Conservation (phyloP, 2,797 vertebrate genomes). For the Pterois miles region DNA sequence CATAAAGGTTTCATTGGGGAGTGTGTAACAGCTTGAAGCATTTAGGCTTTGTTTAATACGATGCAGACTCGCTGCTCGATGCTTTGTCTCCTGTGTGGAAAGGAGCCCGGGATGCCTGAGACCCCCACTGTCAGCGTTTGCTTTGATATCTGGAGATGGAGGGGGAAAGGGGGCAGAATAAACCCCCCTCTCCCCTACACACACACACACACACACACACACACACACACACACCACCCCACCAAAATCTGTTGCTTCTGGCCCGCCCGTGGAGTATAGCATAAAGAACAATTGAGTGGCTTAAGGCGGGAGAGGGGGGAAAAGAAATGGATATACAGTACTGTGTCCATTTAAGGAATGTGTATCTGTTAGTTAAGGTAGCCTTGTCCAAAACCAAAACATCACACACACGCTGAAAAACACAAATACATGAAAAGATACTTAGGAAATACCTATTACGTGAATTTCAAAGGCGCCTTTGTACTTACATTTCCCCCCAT, state of each 20-base stretch:
- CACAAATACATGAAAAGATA: background rate
- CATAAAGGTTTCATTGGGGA: constrained; percentile 86
- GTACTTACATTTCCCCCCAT: background rate
- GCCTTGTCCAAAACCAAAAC: background rate
- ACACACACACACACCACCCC: background rate
- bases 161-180: constrained; percentile 68
- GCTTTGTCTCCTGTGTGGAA: constrained; percentile 79
- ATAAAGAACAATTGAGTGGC: too few species aligned
- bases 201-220: constrained; percentile 6
- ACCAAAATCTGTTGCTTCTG: constrained; percentile 20
- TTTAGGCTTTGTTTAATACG: constrained; percentile 86
- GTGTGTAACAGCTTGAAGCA: constrained; percentile 86
- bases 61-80: constrained; percentile 73
- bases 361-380: constrained; percentile 54
- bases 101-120: constrained; percentile 71
- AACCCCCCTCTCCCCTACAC: constrained; percentile 15
- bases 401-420: constrained; percentile 12
- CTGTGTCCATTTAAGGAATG: constrained; percentile 35
- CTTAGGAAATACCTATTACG: background rate
- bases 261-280: too few species aligned
- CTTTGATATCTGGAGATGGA: constrained; percentile 81
- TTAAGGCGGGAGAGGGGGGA: constrained; percentile 53
- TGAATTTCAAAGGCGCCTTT: background rate
- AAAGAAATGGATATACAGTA: constrained; percentile 54
- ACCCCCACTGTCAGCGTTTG: constrained; percentile 70